Base-by-base conservation (phyloP, 2,797 vertebrate genomes). In the Etheostoma nigrum region DNA sequence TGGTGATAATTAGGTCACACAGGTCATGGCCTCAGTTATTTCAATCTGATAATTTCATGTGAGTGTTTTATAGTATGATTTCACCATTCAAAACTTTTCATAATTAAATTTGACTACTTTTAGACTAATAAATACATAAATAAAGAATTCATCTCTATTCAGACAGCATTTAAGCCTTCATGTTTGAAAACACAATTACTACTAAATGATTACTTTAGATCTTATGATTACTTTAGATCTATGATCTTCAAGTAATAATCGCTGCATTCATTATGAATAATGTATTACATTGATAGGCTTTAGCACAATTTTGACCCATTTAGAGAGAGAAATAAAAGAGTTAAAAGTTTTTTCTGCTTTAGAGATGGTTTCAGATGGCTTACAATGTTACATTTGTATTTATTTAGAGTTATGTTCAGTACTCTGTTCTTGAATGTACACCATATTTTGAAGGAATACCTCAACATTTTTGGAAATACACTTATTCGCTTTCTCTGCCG, bases 241-340 rank as follows among this genome's bases (percentile, higher is more conserved):
- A n/a, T 52, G 15, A n/a, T n/a, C n/a, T n/a, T n/a, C 4, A 33
- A 45, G 51, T 66, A 62, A 58, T 62, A 27, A 68, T 60, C 25
- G 44, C 30, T 75, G 47, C 23, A 68, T 51, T 68, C 58, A 51
- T 33, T 45, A 69, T 64, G n/a, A 64, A 69, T 48, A 64, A 59
- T 21, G 6, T 21, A 63, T 58, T 12, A 15, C 42, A 45, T 67
- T 7, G 42, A 53, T 58, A 27, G 4, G 19, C 61, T 54, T 67
- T 2, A 25, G 67, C 44, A 30, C 53, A 49, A 16, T 67, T 68
- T 59, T 68, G 48, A 70, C 71, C 47, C 27, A 58, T 64, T 60
- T 53, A 48, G 15, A 58, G 54, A 66, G 52, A 60, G 0, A 15
- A 19, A 54, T 40, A 40, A 40, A 11, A 40, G 36, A 40, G 10